Base-by-base conservation (phyloP, 2,113 vertebrate genomes). In the Ascaphus truei region DNA sequence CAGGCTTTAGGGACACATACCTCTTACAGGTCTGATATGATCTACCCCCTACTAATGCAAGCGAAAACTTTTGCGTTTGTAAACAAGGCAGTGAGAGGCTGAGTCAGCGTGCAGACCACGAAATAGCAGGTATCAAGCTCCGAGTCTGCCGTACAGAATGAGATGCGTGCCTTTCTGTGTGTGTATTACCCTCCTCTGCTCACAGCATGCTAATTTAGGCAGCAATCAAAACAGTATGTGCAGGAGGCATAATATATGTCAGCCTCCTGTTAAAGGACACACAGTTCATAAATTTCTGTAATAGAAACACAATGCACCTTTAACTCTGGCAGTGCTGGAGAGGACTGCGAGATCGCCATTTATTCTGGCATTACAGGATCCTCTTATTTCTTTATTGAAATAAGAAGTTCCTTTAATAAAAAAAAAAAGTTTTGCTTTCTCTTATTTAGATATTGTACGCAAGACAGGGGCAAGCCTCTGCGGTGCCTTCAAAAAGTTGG, bases 191-290 rank as follows among this genome's bases (percentile, higher is more conserved):
- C 81, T 82, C 81, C 80, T 69, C 62, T 1, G 34, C 55, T 81
- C 80, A 66, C 34, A 4, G 62, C 3, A 68, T 57, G 75, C 83
- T 85, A 82, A 85, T 83, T 88, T 76, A 8, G 80, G 83, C 80
- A 81, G 83, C 72, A 56, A 76, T 76, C 20, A 13, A 79, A 71
- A 80, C 2, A 3, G 56, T 74, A 73, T 72, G 36, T 15, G 56
- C 59, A 36, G 62, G 67, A 68, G 75, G 62, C 74, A 75, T 60
- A 81, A 85, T 62, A 68, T 76, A 78, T 78, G 68, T 41, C 67
- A 60, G 56, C 45, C 66, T 52, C 67, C 47, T 41, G 56, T 51
- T 61, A 71, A 56, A 52, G 67, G 57, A 61, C 67, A 61, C 30
- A 71, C 57, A 71, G 45, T 61, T 51, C 67, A 31, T 43, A 53